These are phyloP conservation scores for Protaetia brevitarsis DNA, from an alignment of 1,140 invertebrate species.

Conservation along the genomic window DNA sequence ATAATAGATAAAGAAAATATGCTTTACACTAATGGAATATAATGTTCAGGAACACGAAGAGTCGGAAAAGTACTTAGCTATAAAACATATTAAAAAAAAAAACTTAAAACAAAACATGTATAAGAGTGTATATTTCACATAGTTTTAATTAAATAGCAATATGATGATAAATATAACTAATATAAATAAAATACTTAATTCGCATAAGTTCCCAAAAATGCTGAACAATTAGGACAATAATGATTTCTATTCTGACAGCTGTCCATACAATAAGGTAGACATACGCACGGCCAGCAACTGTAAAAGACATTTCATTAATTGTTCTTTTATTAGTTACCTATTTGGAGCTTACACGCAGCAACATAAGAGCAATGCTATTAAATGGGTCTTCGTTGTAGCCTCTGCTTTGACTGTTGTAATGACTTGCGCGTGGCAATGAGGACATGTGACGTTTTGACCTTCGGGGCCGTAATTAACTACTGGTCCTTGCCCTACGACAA, in stretches of 20 bases:
- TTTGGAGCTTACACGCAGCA: not conserved
- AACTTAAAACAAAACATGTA: not conserved
- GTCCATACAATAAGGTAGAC: constrained; percentile 62
- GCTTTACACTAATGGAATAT: not conserved
- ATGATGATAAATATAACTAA: not conserved
- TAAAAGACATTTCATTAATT: constrained; percentile 32
- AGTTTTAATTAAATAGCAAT: too few relatives aligned
- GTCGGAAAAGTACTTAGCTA: too few relatives aligned
- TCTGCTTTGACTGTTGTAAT: not conserved
- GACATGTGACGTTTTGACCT: too few relatives aligned
- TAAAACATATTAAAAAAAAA: too few relatives aligned
- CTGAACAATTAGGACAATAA: constrained; percentile 61
- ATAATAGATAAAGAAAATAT: not conserved
- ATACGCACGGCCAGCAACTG: constrained; percentile 59
- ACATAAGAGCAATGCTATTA: not conserved
- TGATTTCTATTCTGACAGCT: constrained; percentile 60
- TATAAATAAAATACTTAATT: constrained; percentile 36
- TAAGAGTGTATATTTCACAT: not conserved
- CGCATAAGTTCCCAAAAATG: constrained; percentile 57
- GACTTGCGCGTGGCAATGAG: not conserved
- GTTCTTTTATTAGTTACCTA: not conserved
- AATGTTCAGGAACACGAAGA: too few relatives aligned
- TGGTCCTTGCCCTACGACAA: too few relatives aligned
- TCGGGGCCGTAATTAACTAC: too few relatives aligned
- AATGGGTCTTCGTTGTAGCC: not conserved